Conservation (phyloP, 2,888 invertebrate species). For the Cyclophora albipunctata region DNA sequence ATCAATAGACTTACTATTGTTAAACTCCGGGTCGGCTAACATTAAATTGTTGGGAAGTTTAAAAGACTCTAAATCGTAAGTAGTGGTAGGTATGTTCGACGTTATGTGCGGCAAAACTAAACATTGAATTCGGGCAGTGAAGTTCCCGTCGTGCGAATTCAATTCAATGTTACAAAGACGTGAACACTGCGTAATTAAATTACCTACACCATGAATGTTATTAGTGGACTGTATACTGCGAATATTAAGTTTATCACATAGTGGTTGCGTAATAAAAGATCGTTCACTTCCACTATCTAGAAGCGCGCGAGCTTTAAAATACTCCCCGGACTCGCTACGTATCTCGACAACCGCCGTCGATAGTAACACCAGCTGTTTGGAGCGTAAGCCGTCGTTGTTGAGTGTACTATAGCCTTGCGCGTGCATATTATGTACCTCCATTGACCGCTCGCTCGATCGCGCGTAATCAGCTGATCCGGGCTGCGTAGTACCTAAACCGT, state of each 20-base stretch:
- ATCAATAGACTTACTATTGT: too few species aligned
- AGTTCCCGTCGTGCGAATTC: conserved; percentile 5
- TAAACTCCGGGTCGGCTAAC: too few species aligned
- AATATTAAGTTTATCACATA: conserved; percentile 13
- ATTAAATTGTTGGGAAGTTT: too few species aligned
- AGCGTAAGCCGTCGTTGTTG: too few species aligned
- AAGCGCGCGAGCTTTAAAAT: background rate
- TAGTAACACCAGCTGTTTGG: conserved; percentile 1
- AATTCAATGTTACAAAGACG: conserved; percentile 13
- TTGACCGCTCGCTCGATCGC: too few species aligned
- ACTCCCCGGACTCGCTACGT: too few species aligned
- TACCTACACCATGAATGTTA: conserved; percentile 14
- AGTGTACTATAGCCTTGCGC: too few species aligned
- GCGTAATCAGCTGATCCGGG: too few species aligned
- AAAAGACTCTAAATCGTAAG: background rate
- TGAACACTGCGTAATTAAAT: conserved; percentile 12
- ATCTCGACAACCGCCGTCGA: background rate
- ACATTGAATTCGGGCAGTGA: conserved; percentile 9
- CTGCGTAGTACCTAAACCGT: too few species aligned
- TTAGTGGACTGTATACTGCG: conserved; percentile 21
- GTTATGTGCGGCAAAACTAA: conserved; percentile 11
- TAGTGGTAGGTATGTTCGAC: background rate
- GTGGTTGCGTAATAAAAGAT: conserved; percentile 14
- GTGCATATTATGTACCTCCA: too few species aligned
- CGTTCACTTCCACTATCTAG: conserved; percentile 12